Percentiles rank a stretch among this genome's conserved stretches.
These are phyloP conservation scores for Panagrolaimus sp. DNA, from an alignment of 1,140 invertebrate species.

Conservation along the genomic window DNA sequence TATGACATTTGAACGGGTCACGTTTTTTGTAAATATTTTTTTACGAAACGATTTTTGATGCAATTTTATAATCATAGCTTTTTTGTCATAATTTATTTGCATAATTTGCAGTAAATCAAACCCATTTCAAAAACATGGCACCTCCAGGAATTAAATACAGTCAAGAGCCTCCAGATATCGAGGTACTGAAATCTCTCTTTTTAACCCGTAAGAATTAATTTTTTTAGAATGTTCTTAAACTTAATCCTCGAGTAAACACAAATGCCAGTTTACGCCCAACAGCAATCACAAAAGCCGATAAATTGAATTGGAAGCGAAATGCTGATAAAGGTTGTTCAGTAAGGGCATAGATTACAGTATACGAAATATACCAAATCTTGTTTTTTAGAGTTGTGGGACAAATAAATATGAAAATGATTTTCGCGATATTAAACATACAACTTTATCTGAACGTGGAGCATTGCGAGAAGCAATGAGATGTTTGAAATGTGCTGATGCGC, in stretches of 20 bases:
- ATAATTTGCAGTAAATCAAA: no score
- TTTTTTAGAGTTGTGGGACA: neutral
- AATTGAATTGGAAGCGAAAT: conserved; percentile 91
- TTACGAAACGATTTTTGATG: no score
- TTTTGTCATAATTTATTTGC: no score
- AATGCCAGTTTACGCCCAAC: conserved; percentile 75
- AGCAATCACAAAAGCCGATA: conserved; percentile 75
- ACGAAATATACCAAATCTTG: neutral
- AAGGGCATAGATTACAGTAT: conserved; percentile 61
- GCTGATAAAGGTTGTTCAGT: conserved; percentile 75
- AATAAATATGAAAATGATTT: conserved; percentile 71
- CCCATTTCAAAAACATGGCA: neutral
- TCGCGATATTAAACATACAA: conserved; percentile 93
- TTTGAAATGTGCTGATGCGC: conserved; percentile 93
- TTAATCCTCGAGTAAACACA: conserved; percentile 76
- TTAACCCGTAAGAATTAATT: conserved; percentile 4
- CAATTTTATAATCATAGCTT: no score
- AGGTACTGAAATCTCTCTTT: conserved; percentile 29
- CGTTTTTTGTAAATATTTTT: no score
- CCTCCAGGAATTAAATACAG: conserved; percentile 23
- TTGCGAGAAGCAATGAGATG: conserved; percentile 75
- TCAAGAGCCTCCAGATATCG: conserved; percentile 48
- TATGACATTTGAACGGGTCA: no score
- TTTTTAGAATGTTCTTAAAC: conserved; percentile 71
- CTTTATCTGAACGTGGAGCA: conserved; percentile 85